A percentile compares a stretch with the other conserved stretches of the same genome.
phyloP scores from a whole-genome alignment of 92 coral and sea anemone genomes.

The Porites divaricata region DNA sequence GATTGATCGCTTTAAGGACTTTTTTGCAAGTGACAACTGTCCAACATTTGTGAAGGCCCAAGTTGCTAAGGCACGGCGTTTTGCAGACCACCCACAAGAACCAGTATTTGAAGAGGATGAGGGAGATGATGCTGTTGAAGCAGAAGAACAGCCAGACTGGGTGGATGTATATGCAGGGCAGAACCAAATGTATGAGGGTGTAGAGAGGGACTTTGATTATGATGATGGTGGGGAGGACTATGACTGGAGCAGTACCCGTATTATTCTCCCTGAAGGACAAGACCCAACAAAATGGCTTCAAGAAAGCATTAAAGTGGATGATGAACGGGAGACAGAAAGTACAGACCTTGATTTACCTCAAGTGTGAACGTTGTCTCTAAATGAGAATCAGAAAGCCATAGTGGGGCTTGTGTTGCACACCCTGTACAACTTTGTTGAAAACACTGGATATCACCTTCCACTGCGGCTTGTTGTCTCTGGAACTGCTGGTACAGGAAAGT shows the following conservation, averaged over 20 bases:
- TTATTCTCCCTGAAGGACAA: constrained; percentile 19
- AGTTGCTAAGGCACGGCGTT: no score
- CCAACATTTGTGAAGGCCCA: constrained; percentile 1
- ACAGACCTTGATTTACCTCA: constrained; percentile 31
- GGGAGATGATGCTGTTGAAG: constrained; percentile 27
- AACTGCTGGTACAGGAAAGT: constrained; percentile 48
- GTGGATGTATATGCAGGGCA: neutral
- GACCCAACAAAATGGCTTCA: constrained; percentile 45
- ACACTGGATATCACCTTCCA: no score
- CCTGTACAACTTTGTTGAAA: neutral
- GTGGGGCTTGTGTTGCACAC: constrained; percentile 41
- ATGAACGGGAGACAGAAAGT: constrained; percentile 3
- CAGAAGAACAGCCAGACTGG: constrained; percentile 25
- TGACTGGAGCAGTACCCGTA: constrained; percentile 20
- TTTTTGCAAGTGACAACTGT: constrained; percentile 17
- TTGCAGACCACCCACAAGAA: no score
- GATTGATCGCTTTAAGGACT: constrained; percentile 8
- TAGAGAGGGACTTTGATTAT: constrained; percentile 39
- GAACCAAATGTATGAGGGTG: neutral
- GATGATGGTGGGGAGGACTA: constrained; percentile 52
- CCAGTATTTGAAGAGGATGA: no score
- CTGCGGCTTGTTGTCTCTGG: constrained; percentile 34
- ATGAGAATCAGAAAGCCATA: constrained; percentile 39
- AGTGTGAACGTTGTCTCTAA: constrained; percentile 35
- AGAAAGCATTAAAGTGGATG: constrained; percentile 25